Evolutionary conservation across 2,888 invertebrate genomes (phyloP), one percentile per base, ranked within the genome.

Genomic region (Eulithis prunata): DNA sequence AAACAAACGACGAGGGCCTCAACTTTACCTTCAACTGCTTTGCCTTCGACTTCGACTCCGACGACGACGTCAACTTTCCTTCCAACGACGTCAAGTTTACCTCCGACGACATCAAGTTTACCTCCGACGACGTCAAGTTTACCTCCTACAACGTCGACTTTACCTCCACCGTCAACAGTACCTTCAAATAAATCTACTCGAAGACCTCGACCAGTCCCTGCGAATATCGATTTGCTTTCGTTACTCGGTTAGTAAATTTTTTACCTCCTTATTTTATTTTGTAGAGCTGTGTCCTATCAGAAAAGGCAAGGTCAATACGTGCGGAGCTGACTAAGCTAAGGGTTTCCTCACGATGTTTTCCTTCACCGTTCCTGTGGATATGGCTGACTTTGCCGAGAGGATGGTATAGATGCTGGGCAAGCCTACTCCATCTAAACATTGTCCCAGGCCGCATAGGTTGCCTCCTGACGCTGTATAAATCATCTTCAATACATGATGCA

Each of bases 141-240:
- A 7, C 36, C 58, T 38, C 36, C 46, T 21, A 52, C 28, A n/a
- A 55, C 59, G 2, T 32, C 64, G 36, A 21, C 55, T 36, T 55
- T 49, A 13, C 45, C 59, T 49, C 58, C 59, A 43, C 38, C 63
- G 10, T 13, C 63, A 3, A 57, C 57, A 46, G 41, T 57, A 38
- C 38, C 53, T 57, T 38, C 57, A 41, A 57, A 45, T 53, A 69
- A 77, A 28, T 65, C 76, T 1, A 70, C 77, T 14, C 63, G 32
- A 21, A 41, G 3, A 60, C n/a, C 38, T n/a, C 43, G 21, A 59
- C 58, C 55, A n/a, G 3, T 10, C 1, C 32, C 38, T 14, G 13
- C 54, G 2, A 45, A 49, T 10, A 57, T 54, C 7, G 57, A 62
- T 43, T 36, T 62, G n/a, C 66, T 62, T 55, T 57, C 65, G 12